Conservation (phyloP, 2,888 invertebrate species). For the Eilema caniola region DNA sequence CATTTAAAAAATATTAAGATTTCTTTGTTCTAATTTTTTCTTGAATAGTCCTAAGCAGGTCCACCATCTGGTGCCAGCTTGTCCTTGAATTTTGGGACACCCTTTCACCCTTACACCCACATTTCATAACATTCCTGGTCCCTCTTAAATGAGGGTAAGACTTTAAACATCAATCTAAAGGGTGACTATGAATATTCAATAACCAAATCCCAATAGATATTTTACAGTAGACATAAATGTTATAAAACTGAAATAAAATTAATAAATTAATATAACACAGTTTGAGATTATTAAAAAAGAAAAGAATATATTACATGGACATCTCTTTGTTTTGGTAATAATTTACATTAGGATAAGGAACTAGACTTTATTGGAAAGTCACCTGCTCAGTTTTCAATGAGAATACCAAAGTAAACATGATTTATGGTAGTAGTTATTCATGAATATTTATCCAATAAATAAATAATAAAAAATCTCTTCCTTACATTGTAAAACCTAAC, state of each 20-base stretch:
- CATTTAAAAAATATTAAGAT: too few species aligned
- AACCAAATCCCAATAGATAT: background rate
- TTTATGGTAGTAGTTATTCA: background rate
- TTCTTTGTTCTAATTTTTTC: too few species aligned
- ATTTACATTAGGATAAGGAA: background rate
- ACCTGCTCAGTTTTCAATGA: conserved; percentile 1
- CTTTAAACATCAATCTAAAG: too few species aligned
- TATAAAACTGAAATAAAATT: background rate
- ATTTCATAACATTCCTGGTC: background rate
- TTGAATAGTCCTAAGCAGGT: too few species aligned
- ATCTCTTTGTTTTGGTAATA: background rate
- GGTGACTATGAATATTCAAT: background rate
- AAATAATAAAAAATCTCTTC: background rate
- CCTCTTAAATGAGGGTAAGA: background rate
- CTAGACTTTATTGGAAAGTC: background rate
- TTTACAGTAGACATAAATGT: background rate
- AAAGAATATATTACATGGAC: background rate
- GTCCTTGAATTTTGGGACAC: too few species aligned
- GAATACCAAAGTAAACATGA: background rate
- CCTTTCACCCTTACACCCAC: too few species aligned
- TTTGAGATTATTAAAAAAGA: background rate
- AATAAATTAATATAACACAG: background rate
- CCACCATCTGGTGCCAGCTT: too few species aligned
- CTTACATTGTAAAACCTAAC: background rate
- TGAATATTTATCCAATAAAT: background rate